Conservation (phyloP, 2,797 vertebrate genomes). For the Dipus sagitta region DNA sequence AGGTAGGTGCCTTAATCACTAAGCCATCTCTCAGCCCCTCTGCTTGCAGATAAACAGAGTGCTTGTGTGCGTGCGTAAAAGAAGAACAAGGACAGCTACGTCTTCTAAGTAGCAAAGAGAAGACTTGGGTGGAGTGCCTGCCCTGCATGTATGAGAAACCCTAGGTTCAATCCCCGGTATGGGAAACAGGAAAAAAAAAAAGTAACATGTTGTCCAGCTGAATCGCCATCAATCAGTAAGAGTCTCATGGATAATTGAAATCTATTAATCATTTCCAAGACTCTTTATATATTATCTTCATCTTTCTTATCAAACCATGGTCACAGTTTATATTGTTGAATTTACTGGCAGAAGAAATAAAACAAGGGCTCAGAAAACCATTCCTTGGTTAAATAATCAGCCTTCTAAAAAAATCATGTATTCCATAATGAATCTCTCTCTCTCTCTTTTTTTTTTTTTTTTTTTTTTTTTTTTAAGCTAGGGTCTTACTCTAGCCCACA, state of each 20-base stretch:
- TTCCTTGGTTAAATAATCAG: background rate
- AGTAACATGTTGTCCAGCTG: background rate
- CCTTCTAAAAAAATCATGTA: conserved; percentile 7
- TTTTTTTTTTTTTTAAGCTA: too few species aligned
- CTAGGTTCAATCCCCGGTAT: background rate
- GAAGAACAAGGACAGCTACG: too few species aligned
- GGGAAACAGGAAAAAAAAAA: background rate
- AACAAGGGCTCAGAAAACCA: background rate
- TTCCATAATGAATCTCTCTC: too few species aligned
- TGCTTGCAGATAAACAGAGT: too few species aligned
- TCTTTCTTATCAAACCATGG: background rate
- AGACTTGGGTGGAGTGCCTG: background rate
- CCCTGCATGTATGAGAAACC: background rate
- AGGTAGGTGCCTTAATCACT: too few species aligned
- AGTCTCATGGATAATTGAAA: background rate
- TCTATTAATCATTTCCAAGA: conserved; percentile 16
- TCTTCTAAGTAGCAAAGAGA: too few species aligned
- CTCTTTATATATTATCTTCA: background rate
- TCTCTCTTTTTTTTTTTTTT: too few species aligned
- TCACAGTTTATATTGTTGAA: background rate
- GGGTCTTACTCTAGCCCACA: too few species aligned
- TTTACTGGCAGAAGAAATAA: background rate
- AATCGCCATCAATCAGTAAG: background rate
- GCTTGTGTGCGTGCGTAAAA: too few species aligned
- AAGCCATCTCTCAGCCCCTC: too few species aligned